Conservation (phyloP, 2,888 invertebrate genomes). For the Thelaira solivaga region DNA sequence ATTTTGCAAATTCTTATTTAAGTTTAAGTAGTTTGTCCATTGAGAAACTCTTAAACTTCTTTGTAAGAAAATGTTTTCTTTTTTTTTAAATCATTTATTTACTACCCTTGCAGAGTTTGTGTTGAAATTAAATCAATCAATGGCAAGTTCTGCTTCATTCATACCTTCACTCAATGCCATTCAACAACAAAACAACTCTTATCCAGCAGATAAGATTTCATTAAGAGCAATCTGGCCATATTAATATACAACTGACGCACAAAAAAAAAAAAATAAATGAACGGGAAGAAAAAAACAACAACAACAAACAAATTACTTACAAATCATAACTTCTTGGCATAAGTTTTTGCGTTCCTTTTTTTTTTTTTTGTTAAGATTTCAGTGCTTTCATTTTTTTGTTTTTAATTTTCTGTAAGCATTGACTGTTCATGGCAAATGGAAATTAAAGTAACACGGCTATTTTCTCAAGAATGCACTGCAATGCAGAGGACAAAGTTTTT, state of each 20-base stretch:
- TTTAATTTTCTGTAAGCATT: neutral
- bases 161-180: neutral
- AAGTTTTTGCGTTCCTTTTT: neutral
- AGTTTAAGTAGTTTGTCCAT: neutral
- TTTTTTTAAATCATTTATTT: too few relatives aligned
- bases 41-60: too few relatives aligned
- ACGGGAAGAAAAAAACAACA: neutral
- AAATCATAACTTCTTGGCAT: constrained; percentile 52
- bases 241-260: neutral
- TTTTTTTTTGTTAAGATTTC: neutral
- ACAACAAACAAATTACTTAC: constrained; percentile 53
- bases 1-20: too few relatives aligned
- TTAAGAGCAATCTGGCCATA: constrained; percentile 38
- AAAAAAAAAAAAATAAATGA: neutral
- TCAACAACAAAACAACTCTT: constrained; percentile 25
- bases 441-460: constrained; percentile 58
- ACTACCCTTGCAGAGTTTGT: too few relatives aligned
- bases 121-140: constrained; percentile 57
- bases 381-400: neutral
- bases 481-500: constrained; percentile 62
- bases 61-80: too few relatives aligned
- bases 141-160: constrained; percentile 20
- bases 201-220: constrained; percentile 53
- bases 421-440: constrained; percentile 54
- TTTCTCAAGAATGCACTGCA: constrained; percentile 63